phyloP scores from a whole-genome alignment of 2,797 vertebrate genomes.

The Mus caroli region DNA sequence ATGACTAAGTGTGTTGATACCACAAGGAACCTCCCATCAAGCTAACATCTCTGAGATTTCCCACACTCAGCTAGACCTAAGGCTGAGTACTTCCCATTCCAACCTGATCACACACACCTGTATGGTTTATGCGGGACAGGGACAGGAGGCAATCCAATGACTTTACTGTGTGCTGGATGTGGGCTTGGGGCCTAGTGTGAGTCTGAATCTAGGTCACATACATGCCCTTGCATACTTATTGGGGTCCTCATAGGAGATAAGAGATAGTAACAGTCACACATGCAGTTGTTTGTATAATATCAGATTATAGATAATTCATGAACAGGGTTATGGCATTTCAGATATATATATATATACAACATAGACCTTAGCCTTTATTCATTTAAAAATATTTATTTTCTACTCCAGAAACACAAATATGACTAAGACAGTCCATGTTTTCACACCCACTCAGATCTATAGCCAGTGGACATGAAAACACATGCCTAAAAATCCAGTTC shows the following conservation, averaged over 20 bases:
- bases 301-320: conserved; percentile 28
- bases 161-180: conserved; percentile 16
- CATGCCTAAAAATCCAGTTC: background rate
- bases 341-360: conserved; percentile 46
- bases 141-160: background rate
- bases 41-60: background rate
- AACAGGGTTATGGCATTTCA: background rate
- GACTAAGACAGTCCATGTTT: background rate
- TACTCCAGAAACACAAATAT: conserved; percentile 42
- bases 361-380: conserved; percentile 20
- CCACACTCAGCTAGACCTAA: background rate
- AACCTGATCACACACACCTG: background rate
- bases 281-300: conserved; percentile 54
- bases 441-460: conserved; percentile 2
- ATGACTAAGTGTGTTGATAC: background rate
- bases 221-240: conserved; percentile 15
- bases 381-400: conserved; percentile 31
- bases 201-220: conserved; percentile 47
- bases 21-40: background rate
- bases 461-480: background rate
- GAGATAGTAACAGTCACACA: background rate
- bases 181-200: conserved; percentile 23
- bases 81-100: conserved; percentile 49
- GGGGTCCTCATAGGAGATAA: background rate
- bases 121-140: background rate